phyloP scores from a whole-genome alignment of 2,888 invertebrate species.

The Bombyx huttoni region DNA sequence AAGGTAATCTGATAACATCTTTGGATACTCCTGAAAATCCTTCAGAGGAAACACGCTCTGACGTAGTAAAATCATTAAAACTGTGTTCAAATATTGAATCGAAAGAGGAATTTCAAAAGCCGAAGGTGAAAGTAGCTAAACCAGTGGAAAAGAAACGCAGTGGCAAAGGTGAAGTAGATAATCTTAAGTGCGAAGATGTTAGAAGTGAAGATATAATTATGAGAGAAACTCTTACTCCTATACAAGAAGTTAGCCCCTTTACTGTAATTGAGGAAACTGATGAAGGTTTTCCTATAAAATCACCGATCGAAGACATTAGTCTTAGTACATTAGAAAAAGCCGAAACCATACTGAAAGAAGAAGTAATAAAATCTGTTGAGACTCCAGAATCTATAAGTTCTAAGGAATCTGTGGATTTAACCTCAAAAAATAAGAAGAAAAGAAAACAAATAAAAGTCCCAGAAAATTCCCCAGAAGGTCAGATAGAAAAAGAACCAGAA shows the following conservation, averaged over 20 bases:
- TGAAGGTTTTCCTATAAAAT: constrained; percentile 3
- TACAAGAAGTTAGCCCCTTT: neutral
- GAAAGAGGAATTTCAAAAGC: constrained; percentile 21
- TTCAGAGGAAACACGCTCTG: neutral
- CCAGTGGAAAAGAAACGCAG: constrained; percentile 49
- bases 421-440: constrained; percentile 13
- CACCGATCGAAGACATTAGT: constrained; percentile 4
- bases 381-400: neutral
- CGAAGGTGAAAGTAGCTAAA: constrained; percentile 47
- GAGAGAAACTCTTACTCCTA: neutral
- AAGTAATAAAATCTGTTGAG: neutral
- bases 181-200: neutral
- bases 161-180: constrained; percentile 14
- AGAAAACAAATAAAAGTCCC: constrained; percentile 31
- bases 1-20: neutral
- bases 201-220: neutral
- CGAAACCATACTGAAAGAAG: neutral
- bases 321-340: neutral
- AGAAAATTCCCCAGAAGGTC: constrained; percentile 10
- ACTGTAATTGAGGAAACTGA: neutral
- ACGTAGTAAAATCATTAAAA: neutral
- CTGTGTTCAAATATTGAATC: neutral
- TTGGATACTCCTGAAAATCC: neutral
- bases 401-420: neutral
- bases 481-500: constrained; percentile 2